A percentile compares a stretch with the other conserved stretches of the same genome.
These are phyloP conservation scores for Syndactyla subalaris DNA, from an alignment of 2,797 vertebrate genomes.

Conservation along the genomic window DNA sequence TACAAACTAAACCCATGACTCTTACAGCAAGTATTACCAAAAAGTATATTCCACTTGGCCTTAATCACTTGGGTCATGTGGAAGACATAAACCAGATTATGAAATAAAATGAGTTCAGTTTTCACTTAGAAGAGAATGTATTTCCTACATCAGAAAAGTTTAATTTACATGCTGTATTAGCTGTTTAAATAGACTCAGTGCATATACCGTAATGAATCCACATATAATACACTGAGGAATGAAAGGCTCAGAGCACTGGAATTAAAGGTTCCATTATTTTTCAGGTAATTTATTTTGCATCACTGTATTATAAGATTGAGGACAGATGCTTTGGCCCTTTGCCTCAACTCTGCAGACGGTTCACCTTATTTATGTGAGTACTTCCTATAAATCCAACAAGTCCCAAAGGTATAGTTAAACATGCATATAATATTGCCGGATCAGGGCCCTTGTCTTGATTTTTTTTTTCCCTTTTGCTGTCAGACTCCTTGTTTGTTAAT, in stretches of 20 bases:
- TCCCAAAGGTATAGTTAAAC: slow-evolving; percentile 32
- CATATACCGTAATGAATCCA: slow-evolving; percentile 70
- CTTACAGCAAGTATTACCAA: slow-evolving; percentile 7
- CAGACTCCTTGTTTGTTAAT: not conserved
- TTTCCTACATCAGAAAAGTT: slow-evolving; percentile 65
- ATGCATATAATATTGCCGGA: not conserved
- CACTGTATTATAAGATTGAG: slow-evolving; percentile 60
- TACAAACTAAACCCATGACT: not conserved
- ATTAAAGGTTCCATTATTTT: slow-evolving; percentile 69
- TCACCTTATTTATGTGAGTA: slow-evolving; percentile 56
- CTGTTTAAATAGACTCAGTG: slow-evolving; percentile 65
- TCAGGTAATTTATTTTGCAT: slow-evolving; percentile 69
- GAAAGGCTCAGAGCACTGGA: slow-evolving; percentile 65
- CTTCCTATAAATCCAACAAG: slow-evolving; percentile 44
- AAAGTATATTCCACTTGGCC: slow-evolving; percentile 50
- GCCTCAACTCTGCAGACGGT: slow-evolving; percentile 45
- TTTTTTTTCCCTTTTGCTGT: slow-evolving; percentile 1
- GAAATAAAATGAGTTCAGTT: slow-evolving; percentile 57
- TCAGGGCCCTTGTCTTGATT: slow-evolving; percentile 29
- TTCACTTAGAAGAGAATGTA: slow-evolving; percentile 59
- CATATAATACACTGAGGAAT: slow-evolving; percentile 61
- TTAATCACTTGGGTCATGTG: slow-evolving; percentile 53
- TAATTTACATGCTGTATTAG: slow-evolving; percentile 69
- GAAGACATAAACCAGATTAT: slow-evolving; percentile 56
- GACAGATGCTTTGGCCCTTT: slow-evolving; percentile 67